Conservation (phyloP, 1,140 invertebrate genomes). For the Telenomus remus region DNA sequence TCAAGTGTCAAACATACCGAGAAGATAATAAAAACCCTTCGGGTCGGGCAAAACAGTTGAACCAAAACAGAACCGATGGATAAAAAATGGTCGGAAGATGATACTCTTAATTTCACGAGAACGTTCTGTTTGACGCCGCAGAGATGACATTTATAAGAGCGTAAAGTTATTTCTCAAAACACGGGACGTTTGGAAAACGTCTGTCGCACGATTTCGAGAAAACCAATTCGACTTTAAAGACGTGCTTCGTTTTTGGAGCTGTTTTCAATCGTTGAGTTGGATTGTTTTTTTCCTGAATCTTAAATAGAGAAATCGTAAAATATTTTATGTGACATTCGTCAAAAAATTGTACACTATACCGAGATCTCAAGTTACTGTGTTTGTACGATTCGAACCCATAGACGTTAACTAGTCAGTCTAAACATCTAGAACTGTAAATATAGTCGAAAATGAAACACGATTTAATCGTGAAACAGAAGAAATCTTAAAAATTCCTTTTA, state of each 20-base stretch:
- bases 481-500: no score
- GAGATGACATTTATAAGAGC: neutral
- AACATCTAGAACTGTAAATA: neutral
- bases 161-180: no score
- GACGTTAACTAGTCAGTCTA: neutral
- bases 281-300: no score
- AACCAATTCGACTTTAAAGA: no score
- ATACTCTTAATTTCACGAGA: conserved; percentile 32
- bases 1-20: conserved; percentile 73
- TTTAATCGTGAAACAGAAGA: no score
- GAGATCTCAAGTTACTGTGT: conserved; percentile 4
- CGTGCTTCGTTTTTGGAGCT: no score
- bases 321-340: conserved; percentile 1
- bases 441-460: conserved; percentile 5
- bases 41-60: conserved; percentile 59
- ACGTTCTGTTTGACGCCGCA: neutral
- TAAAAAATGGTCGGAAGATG: conserved; percentile 42
- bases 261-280: no score
- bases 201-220: no score
- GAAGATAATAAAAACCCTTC: conserved; percentile 67
- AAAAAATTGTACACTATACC: conserved; percentile 3
- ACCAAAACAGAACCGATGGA: conserved; percentile 54
- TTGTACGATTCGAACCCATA: conserved; percentile 6
- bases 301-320: conserved; percentile 3
- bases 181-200: no score